Evolutionary conservation across 2,888 invertebrate species (phyloP).

Genomic region (Yponomeuta sedellus): DNA sequence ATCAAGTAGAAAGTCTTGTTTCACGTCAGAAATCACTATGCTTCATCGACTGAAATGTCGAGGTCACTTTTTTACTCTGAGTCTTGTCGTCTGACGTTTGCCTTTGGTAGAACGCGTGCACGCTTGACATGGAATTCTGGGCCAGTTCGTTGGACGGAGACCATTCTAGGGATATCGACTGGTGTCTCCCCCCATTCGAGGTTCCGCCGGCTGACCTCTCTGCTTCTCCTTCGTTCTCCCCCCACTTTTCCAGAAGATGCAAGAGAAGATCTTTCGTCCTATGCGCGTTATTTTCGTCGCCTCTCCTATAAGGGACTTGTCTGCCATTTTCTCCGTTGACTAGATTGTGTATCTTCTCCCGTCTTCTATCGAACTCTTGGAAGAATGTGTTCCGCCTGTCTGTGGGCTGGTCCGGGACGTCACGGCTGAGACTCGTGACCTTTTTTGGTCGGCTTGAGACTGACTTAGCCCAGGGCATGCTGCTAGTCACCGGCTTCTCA

Average conservation of each 20-base stretch:
- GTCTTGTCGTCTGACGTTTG: slow-evolving; percentile 72
- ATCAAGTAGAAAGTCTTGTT: slow-evolving; percentile 29
- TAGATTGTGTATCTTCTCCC: slow-evolving; percentile 65
- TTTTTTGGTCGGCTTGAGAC: slow-evolving; percentile 76
- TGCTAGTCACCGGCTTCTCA: slow-evolving; percentile 67
- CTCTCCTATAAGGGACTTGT: slow-evolving; percentile 66
- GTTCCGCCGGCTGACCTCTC: slow-evolving; percentile 73
- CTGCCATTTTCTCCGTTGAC: slow-evolving; percentile 63
- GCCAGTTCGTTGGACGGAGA: slow-evolving; percentile 83
- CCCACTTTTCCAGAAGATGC: slow-evolving; percentile 86
- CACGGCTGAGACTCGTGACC: slow-evolving; percentile 81
- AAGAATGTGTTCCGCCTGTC: slow-evolving; percentile 75
- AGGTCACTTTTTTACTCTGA: slow-evolving; percentile 56
- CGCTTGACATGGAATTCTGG: slow-evolving; percentile 86
- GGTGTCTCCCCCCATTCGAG: slow-evolving; percentile 70
- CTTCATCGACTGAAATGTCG: slow-evolving; percentile 40
- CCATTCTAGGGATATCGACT: slow-evolving; percentile 87
- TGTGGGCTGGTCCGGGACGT: slow-evolving; percentile 81
- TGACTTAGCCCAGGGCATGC: slow-evolving; percentile 73
- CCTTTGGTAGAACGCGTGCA: slow-evolving; percentile 86
- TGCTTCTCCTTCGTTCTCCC: slow-evolving; percentile 74
- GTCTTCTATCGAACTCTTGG: slow-evolving; percentile 63
- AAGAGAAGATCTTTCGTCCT: slow-evolving; percentile 86
- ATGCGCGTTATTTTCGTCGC: slow-evolving; percentile 77
- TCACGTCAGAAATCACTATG: slow-evolving; percentile 19